Conservation (phyloP, 1,140 invertebrate species). For the Trachymyrmex cornetzi region DNA sequence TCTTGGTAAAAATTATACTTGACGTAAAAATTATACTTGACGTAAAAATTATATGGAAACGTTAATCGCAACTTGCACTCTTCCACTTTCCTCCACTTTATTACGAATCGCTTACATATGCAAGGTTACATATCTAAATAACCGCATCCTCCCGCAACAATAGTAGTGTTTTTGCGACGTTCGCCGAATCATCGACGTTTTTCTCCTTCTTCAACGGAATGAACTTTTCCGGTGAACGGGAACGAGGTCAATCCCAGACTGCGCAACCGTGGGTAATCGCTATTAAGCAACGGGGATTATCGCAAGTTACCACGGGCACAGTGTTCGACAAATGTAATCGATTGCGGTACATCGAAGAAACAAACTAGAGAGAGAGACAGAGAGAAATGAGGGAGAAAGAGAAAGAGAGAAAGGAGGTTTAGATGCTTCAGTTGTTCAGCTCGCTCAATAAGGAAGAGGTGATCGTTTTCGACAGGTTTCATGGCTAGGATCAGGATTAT, state of each 20-base stretch:
- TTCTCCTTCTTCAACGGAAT: not conserved
- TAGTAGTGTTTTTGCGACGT: conserved; percentile 27
- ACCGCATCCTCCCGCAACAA: conserved; percentile 36
- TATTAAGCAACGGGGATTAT: conserved; percentile 52
- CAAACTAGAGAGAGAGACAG: conserved; percentile 15
- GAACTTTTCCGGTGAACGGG: conserved; percentile 4
- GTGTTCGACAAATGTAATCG: conserved; percentile 13
- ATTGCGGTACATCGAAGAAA: not conserved
- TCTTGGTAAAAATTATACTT: too few relatives aligned
- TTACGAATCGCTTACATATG: conserved; percentile 23
- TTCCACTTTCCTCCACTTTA: conserved; percentile 44
- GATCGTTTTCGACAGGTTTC: conserved; percentile 24
- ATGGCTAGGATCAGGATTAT: not conserved
- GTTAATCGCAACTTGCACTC: not conserved
- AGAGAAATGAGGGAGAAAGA: conserved; percentile 26
- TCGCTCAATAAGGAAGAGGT: conserved; percentile 40
- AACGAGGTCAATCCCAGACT: conserved; percentile 49
- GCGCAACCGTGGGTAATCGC: conserved; percentile 50
- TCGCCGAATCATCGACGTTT: conserved; percentile 46
- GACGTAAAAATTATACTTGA: too few relatives aligned
- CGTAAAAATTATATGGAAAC: conserved; percentile 1
- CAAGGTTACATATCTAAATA: conserved; percentile 47
- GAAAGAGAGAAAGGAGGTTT: not conserved
- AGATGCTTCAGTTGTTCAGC: not conserved
- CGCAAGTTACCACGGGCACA: conserved; percentile 21